Evolutionary conservation across 2,888 invertebrate species (phyloP), one percentile per base, ranked within the genome.

Genomic region (Ophraella communa): DNA sequence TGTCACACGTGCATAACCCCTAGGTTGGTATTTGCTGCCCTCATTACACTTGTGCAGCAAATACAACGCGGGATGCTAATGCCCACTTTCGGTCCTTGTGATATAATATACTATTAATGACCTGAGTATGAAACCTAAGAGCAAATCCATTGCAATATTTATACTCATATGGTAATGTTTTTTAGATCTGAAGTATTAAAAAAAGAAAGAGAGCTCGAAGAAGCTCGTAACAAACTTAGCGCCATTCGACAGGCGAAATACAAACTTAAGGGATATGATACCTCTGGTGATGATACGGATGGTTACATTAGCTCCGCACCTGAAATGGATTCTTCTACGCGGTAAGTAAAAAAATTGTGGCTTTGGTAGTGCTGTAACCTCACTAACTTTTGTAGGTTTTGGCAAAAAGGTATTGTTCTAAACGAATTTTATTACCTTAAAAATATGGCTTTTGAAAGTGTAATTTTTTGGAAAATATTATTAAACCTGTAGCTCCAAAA

Each of bases 221-320:
- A 95, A 77, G 99, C 99, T 0, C 87, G 98, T 53, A 92, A 92
- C 35, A 89, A 94, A 60, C 86, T 99, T 59, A 94, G 94, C 1
- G 93, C 93, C 47, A 95, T 99, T 77, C 87, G 97, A 5, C 95
- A 96, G 77, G 96, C 96, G 30, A 95, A 96, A 79, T 97, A 98
- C 81, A 91, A 91, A 79, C 84, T 89, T 63, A 87, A 88, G 70
- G 86, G 87, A 1, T 86, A 87, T 0, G 90, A 88, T 73, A 90
- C 89, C 71, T 85, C 87, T 0, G 85, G 88, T 0, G 88, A 88
- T 17, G 92, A 92, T 42, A 89, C 89, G 4, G 91, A 91, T 64
- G 82, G 80, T 30, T 84, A 84, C 59, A 80, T 83, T 55, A 83
- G 83, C 70, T 78, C 81, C 17, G 77, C 77, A 47, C 78, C 77